Evolutionary conservation across 2,113 vertebrate genomes (phyloP).

Genomic region (Capra hircus): DNA sequence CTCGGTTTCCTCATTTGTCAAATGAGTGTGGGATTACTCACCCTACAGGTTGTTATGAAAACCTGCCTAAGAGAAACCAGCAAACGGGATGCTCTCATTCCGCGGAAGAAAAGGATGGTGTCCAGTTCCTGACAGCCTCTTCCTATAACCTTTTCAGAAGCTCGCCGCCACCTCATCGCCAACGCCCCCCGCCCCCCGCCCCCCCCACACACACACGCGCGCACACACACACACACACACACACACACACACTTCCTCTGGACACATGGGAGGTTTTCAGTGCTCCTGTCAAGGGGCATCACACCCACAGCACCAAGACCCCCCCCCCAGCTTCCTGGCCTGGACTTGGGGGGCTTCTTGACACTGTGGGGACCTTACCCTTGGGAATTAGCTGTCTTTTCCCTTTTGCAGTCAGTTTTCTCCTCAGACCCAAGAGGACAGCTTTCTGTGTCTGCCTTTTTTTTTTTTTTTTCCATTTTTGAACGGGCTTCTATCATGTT

Average conservation of each 20-base stretch:
- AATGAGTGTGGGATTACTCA: background rate
- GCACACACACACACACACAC: too few species aligned
- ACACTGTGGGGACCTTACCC: too few species aligned
- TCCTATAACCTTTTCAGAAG: background rate
- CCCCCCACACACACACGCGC: too few species aligned
- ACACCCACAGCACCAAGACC: too few species aligned
- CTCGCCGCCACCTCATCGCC: background rate
- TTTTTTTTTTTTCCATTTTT: background rate
- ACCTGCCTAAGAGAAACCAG: background rate
- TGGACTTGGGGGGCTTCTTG: background rate
- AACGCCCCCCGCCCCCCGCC: accelerated
- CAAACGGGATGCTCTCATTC: background rate
- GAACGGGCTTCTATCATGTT: background rate
- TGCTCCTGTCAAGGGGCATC: background rate
- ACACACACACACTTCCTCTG: background rate
- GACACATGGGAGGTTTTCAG: background rate
- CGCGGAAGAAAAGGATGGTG: background rate
- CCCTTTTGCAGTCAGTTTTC: background rate
- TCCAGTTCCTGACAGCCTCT: background rate
- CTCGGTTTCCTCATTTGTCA: background rate
- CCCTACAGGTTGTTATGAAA: background rate
- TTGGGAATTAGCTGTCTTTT: background rate
- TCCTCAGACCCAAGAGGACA: background rate
- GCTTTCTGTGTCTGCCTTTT: background rate
- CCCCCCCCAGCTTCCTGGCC: background rate